Evolutionary conservation across 1,140 invertebrate species (phyloP).

Genomic region (Hyposmocoma kahamanoa): DNA sequence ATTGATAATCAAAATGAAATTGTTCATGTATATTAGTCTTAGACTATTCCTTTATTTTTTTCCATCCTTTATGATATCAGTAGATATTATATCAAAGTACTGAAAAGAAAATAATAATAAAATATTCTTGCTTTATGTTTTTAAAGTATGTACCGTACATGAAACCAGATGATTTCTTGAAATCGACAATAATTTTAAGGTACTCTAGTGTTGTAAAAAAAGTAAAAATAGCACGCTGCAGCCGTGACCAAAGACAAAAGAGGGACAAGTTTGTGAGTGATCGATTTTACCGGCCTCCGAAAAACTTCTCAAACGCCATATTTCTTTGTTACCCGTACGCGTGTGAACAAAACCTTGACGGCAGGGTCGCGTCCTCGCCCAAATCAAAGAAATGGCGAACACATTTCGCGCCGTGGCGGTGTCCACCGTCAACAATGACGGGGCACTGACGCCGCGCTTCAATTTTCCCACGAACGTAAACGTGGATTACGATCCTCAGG

Average conservation of each 20-base stretch:
- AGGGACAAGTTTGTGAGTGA: slow-evolving; percentile 68
- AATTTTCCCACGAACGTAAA: slow-evolving; percentile 79
- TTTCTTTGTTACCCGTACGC: slow-evolving; percentile 67
- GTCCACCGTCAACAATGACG: slow-evolving; percentile 80
- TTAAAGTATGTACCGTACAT: no score
- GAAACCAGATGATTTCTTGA: no score
- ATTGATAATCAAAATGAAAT: no score
- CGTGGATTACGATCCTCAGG: slow-evolving; percentile 85
- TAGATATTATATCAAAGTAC: no score
- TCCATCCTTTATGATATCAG: no score
- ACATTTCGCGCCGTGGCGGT: slow-evolving; percentile 81
- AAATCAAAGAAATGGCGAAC: slow-evolving; percentile 78
- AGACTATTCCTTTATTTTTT: no score
- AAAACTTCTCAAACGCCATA: slow-evolving; percentile 67
- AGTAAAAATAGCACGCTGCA: slow-evolving; percentile 48
- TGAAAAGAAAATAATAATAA: no score
- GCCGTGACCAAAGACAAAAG: slow-evolving; percentile 55
- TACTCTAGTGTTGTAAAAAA: slow-evolving; percentile 17
- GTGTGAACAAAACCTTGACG: slow-evolving; percentile 46
- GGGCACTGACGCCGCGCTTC: slow-evolving; percentile 78
- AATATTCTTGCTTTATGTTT: no score
- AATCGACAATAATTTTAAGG: background rate
- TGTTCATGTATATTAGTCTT: no score
- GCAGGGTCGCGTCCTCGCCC: slow-evolving; percentile 36
- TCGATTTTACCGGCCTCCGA: slow-evolving; percentile 69